Percentiles rank a stretch among this genome's conserved stretches.
Conservation (phyloP, 2,888 invertebrate genomes). For the Meiosimyza platycephala region DNA sequence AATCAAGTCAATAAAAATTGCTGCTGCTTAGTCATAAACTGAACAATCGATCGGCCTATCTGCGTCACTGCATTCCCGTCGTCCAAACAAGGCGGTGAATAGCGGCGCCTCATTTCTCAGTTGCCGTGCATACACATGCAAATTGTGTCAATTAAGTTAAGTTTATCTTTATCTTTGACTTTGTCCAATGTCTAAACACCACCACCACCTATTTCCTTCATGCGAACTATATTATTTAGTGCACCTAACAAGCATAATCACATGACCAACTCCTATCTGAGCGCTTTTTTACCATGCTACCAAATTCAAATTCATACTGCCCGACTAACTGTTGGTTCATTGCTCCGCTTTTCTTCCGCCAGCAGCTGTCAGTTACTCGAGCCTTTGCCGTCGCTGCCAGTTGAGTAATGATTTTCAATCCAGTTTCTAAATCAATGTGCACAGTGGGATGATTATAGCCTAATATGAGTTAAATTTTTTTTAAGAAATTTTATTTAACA, state of each 20-base stretch:
- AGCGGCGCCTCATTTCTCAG: conserved; percentile 1
- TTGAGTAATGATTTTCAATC: background rate
- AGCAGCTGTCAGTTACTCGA: background rate
- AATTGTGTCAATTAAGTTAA: conserved; percentile 20
- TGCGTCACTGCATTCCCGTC: background rate
- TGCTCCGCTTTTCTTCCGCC: conserved; percentile 2
- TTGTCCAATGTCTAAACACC: background rate
- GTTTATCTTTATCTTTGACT: conserved; percentile 15
- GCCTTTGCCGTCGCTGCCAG: background rate
- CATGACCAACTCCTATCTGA: no score
- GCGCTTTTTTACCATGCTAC: background rate
- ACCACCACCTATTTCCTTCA: no score
- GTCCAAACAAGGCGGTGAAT: background rate
- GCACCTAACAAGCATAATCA: no score
- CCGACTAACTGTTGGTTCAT: conserved; percentile 1
- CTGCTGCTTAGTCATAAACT: conserved; percentile 10
- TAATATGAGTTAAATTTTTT: no score
- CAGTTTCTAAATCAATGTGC: background rate
- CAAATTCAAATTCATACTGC: background rate
- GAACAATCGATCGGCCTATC: background rate
- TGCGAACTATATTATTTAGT: no score
- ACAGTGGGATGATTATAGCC: no score
- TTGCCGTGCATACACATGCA: background rate
- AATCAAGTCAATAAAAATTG: no score
- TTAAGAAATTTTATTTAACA: no score